Evolutionary conservation across 2,113 vertebrate genomes (phyloP).

Genomic region (Pluvialis apricaria): DNA sequence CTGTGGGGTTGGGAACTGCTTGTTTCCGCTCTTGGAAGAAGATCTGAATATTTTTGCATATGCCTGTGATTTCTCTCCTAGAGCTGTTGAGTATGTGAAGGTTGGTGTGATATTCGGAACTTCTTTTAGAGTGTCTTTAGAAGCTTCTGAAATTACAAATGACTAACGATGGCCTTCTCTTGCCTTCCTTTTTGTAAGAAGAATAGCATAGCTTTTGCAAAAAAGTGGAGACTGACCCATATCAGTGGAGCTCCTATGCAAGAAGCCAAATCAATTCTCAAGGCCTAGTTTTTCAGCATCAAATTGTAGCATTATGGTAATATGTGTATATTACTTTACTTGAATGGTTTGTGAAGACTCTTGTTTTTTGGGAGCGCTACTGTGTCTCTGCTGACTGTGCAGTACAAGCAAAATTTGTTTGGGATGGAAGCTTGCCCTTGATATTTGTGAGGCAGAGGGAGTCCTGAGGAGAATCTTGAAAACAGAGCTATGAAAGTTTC

Average conservation of each 20-base stretch:
- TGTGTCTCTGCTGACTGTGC: not conserved
- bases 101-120: conserved; percentile 68
- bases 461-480: not conserved
- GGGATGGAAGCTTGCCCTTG: not conserved
- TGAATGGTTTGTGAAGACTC: not conserved
- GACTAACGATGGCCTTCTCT: not conserved
- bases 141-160: not conserved
- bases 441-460: not conserved
- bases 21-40: conserved; percentile 93
- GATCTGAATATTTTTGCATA: conserved; percentile 89
- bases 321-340: not conserved
- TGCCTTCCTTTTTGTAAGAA: not conserved
- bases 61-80: conserved; percentile 95
- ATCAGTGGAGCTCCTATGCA: not conserved
- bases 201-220: not conserved
- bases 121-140: not conserved
- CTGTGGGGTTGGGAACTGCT: conserved; percentile 95
- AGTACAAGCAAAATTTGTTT: not conserved
- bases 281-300: not conserved
- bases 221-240: not conserved
- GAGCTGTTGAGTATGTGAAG: conserved; percentile 93
- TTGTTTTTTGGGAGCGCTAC: not conserved
- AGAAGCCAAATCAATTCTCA: not conserved
- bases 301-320: not conserved
- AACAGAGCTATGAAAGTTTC: not conserved